Evolutionary conservation across 2,888 invertebrate genomes (phyloP), one percentile per base, ranked within the genome.

Genomic region (Drosophila macrospina): DNA sequence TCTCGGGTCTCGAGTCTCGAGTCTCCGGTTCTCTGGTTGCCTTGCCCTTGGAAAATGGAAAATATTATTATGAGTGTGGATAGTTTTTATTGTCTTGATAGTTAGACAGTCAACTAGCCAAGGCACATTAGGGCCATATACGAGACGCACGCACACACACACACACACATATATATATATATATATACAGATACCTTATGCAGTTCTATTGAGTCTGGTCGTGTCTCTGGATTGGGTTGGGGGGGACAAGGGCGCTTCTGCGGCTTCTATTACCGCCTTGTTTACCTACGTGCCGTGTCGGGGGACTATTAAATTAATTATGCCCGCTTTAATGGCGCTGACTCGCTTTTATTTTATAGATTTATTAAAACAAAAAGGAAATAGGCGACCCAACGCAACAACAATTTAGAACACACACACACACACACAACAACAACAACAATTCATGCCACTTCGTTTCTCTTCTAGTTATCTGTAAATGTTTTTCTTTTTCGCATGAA

Each of bases 261-360:
- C 13, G 37, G 37, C 39, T 41, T 52, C 52, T 52, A 41, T 30
- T 41, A 52, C 30, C 39, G n/a, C 20, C 41, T 57, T 79, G 65
- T 62, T 70, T 56, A 78, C 70, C 79, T 77, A 56, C 61, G 66
- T 85, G 76, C 64, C 83, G 57, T 82, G 83, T 69, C 66, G 55
- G 64, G 41, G 50, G 24, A 70, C 80, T 74, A 84, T 84, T 77
- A 87, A 84, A 85, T 88, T 82, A 84, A 87, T 79, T 85, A 85
- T 70, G 69, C 54, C 51, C 41, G 47, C 56, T 67, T 78, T 87
- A 73, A 85, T 79, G 70, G 64, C 64, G 63, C 60, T 64, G 69
- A 45, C 60, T 69, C 37, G 65, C 42, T 56, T 47, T 34, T 59
- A 54, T 61, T 66, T 80, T 67, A 77, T 83, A 68, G 71, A 74